Conservation (phyloP, 2,797 vertebrate species). For the Adrianichthys oophorus region DNA sequence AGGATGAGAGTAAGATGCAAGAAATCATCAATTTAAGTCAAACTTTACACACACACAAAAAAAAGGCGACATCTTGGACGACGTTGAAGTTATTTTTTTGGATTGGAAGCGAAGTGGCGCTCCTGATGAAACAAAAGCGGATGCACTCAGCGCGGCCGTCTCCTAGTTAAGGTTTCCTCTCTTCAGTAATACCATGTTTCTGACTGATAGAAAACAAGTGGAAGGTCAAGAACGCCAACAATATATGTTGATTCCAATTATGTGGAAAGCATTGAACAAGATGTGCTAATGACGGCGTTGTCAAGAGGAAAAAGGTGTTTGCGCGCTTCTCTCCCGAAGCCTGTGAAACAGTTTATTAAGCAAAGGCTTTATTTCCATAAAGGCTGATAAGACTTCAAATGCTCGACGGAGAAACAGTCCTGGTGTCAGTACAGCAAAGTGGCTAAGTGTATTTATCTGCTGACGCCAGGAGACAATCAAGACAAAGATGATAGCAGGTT, state of each 20-base stretch:
- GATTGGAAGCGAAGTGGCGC: conserved; percentile 58
- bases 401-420: conserved; percentile 65
- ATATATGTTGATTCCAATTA: conserved; percentile 82
- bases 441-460: conserved; percentile 63
- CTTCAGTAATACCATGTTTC: conserved; percentile 72
- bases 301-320: conserved; percentile 72
- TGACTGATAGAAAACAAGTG: conserved; percentile 74
- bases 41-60: no score
- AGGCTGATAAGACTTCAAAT: conserved; percentile 78
- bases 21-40: no score
- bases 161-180: conserved; percentile 72
- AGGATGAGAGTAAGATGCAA: no score
- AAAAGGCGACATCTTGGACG: no score
- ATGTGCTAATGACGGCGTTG: conserved; percentile 76
- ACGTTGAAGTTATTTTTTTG: conserved; percentile 41
- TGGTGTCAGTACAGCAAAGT: conserved; percentile 55
- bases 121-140: conserved; percentile 65
- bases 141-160: conserved; percentile 69
- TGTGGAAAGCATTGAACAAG: conserved; percentile 77
- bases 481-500: conserved; percentile 68
- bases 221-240: conserved; percentile 75
- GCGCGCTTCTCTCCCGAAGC: conserved; percentile 67
- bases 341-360: conserved; percentile 71
- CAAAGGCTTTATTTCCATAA: conserved; percentile 75
- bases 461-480: conserved; percentile 67